phyloP scores from a whole-genome alignment of 2,797 vertebrate species.

The Agapornis canus region DNA sequence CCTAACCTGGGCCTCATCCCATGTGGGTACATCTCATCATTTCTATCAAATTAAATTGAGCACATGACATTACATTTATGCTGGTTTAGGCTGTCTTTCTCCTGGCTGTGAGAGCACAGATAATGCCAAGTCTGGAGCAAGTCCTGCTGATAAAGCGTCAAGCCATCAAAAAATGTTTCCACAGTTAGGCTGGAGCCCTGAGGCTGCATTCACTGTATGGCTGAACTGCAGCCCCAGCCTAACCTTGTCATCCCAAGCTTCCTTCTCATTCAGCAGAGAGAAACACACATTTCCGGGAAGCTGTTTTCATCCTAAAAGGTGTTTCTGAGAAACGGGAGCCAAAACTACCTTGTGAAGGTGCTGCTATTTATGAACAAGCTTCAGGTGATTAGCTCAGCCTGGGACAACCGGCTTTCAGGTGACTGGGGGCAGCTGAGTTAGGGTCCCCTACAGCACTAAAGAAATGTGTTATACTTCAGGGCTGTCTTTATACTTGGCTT shows the following conservation, averaged over 20 bases:
- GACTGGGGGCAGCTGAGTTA: not conserved
- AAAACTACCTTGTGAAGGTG: not conserved
- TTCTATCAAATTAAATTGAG: not conserved
- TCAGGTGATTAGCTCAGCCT: not conserved
- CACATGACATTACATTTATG: not conserved
- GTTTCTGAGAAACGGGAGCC: not conserved
- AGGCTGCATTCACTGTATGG: not conserved
- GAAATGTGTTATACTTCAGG: not conserved
- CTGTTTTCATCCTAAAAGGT: not conserved
- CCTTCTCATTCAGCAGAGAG: not conserved
- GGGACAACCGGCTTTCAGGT: not conserved
- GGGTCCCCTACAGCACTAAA: not conserved
- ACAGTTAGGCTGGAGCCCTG: not conserved
- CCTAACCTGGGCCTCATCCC: not conserved
- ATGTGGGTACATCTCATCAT: fast-evolving
- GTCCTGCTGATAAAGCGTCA: not conserved
- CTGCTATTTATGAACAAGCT: not conserved
- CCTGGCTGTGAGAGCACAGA: not conserved
- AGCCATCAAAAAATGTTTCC: not conserved
- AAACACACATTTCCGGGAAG: not conserved
- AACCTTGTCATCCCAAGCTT: not conserved
- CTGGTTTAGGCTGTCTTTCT: not conserved
- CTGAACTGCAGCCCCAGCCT: not conserved
- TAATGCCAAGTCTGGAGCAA: not conserved
- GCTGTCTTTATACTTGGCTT: not conserved